Conservation (phyloP, 1,140 invertebrate genomes). For the Conopomorpha cramerella region DNA sequence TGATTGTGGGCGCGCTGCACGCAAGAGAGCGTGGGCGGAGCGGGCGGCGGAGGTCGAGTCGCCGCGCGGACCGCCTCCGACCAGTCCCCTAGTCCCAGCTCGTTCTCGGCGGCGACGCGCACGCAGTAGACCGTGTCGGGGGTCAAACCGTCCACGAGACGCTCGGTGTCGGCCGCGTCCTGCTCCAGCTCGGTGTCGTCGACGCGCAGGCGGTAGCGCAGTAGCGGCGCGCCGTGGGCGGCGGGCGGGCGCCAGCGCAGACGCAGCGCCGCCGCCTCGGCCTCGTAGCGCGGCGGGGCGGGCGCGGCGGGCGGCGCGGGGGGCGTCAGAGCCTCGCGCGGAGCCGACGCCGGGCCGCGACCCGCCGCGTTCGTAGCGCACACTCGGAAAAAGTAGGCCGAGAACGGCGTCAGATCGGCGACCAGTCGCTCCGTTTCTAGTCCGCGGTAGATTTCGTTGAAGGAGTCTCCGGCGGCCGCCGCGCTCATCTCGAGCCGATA, state of each 20-base stretch:
- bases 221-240: constrained; percentile 73
- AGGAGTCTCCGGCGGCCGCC: constrained; percentile 45
- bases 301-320: constrained; percentile 76
- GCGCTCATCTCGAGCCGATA: constrained; percentile 77
- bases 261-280: constrained; percentile 69
- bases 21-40: constrained; percentile 75
- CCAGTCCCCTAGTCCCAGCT: constrained; percentile 78
- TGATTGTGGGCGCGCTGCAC: constrained; percentile 74
- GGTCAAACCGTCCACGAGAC: constrained; percentile 53
- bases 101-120: constrained; percentile 80
- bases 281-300: constrained; percentile 61
- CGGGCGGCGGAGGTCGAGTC: constrained; percentile 77
- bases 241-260: constrained; percentile 75
- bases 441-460: constrained; percentile 64
- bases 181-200: constrained; percentile 62
- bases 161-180: constrained; percentile 62
- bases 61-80: constrained; percentile 71
- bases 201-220: constrained; percentile 76
- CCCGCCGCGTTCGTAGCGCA: constrained; percentile 80
- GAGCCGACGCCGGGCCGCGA: constrained; percentile 70
- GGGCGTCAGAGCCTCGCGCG: constrained; percentile 67
- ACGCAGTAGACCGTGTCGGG: constrained; percentile 70
- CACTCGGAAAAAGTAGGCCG: constrained; percentile 78
- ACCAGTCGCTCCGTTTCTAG: constrained; percentile 65
- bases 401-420: constrained; percentile 74